phyloP scores from a whole-genome alignment of 92 coral and sea anemone genomes.

The Porites evermanni region DNA sequence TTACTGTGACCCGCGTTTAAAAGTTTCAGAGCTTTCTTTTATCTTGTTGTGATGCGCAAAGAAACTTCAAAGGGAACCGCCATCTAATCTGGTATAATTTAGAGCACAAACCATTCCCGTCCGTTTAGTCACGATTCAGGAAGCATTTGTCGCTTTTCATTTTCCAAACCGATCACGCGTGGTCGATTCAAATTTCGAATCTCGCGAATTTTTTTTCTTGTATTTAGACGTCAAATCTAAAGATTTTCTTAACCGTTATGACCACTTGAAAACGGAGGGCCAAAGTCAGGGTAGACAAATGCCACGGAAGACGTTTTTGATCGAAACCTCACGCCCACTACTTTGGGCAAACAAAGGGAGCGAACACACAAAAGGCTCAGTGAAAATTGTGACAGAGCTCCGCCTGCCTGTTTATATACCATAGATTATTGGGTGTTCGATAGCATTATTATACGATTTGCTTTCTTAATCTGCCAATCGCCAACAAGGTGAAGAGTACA shows the following conservation, averaged over 20 bases:
- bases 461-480: constrained; percentile 96
- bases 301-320: constrained; percentile 16
- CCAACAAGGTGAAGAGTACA: constrained; percentile 85
- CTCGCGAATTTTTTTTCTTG: background rate
- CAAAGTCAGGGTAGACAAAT: constrained; percentile 5
- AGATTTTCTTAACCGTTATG: background rate
- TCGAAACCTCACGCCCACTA: constrained; percentile 80
- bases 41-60: constrained; percentile 78
- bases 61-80: constrained; percentile 86
- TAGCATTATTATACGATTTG: constrained; percentile 95
- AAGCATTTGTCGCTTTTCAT: constrained; percentile 91
- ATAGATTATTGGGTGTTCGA: constrained; percentile 94
- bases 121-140: constrained; percentile 89
- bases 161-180: constrained; percentile 74
- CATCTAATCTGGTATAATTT: constrained; percentile 92
- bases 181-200: constrained; percentile 50
- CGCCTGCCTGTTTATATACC: constrained; percentile 98
- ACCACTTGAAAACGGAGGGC: background rate
- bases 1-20: constrained; percentile 53
- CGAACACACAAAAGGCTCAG: constrained; percentile 85
- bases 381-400: constrained; percentile 85
- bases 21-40: constrained; percentile 55
- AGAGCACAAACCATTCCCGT: constrained; percentile 78
- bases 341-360: constrained; percentile 66
- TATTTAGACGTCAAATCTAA: constrained; percentile 16